These are phyloP conservation scores for Lamprotornis superbus DNA, from an alignment of 2,113 vertebrate genomes.

Conservation along the genomic window DNA sequence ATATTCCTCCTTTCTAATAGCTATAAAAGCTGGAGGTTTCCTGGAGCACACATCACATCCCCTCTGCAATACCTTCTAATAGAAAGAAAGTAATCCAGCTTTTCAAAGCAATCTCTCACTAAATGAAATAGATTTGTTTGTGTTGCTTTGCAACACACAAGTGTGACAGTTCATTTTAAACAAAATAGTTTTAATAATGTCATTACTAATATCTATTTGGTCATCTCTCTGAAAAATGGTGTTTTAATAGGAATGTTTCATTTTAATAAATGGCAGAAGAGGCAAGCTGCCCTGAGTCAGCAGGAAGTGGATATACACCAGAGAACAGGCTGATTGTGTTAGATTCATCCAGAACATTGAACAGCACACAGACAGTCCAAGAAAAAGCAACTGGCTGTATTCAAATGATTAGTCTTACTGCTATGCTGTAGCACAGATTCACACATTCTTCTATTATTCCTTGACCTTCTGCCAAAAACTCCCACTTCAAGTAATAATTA, in stretches of 20 bases:
- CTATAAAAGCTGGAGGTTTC: slow-evolving; percentile 66
- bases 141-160: slow-evolving; percentile 54
- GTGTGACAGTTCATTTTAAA: slow-evolving; percentile 71
- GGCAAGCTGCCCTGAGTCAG: slow-evolving; percentile 80
- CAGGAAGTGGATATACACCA: slow-evolving; percentile 80
- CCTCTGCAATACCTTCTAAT: slow-evolving; percentile 53
- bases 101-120: slow-evolving; percentile 50
- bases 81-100: slow-evolving; percentile 44
- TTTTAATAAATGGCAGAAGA: slow-evolving; percentile 83
- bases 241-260: slow-evolving; percentile 75
- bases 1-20: slow-evolving; percentile 71
- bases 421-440: slow-evolving; percentile 75
- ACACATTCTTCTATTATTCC: slow-evolving; percentile 84
- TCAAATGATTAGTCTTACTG: slow-evolving; percentile 82
- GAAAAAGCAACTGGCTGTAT: slow-evolving; percentile 77
- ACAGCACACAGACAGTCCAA: slow-evolving; percentile 73
- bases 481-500: slow-evolving; percentile 85
- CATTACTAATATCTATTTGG: slow-evolving; percentile 72
- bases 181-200: slow-evolving; percentile 74
- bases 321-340: slow-evolving; percentile 83
- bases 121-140: slow-evolving; percentile 70
- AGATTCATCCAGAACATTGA: slow-evolving; percentile 82
- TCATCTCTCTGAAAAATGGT: slow-evolving; percentile 69
- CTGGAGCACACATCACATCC: slow-evolving; percentile 62
- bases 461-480: slow-evolving; percentile 83